These are phyloP conservation scores for Orius insidiosus DNA, from an alignment of 1,140 invertebrate genomes.

Conservation along the genomic window DNA sequence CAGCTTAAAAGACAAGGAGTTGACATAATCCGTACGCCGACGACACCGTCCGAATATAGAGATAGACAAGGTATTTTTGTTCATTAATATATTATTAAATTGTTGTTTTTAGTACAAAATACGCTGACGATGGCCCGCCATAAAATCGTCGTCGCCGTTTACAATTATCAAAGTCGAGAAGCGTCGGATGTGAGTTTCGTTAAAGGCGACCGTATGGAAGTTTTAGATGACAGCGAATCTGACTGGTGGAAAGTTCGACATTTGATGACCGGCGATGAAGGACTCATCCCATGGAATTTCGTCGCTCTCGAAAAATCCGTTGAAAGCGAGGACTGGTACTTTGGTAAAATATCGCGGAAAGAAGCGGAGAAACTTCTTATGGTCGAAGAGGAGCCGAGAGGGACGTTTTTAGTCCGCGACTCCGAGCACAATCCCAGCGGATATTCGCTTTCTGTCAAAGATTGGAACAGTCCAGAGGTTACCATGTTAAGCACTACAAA, in stretches of 20 bases:
- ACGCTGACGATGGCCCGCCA: constrained; percentile 2
- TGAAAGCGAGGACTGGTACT: constrained; percentile 97
- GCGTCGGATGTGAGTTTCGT: constrained; percentile 80
- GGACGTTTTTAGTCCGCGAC: constrained; percentile 87
- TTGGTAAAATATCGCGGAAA: constrained; percentile 87
- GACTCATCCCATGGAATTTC: constrained; percentile 85
- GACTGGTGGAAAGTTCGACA: constrained; percentile 93
- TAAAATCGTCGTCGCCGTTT: constrained; percentile 73
- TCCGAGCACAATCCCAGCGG: constrained; percentile 86
- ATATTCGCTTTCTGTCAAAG: constrained; percentile 87
- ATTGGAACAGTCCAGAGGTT: constrained; percentile 84
- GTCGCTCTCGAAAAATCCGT: constrained; percentile 83
- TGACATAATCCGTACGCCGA: constrained; percentile 50
- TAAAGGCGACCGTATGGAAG: constrained; percentile 80
- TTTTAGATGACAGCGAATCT: constrained; percentile 69
- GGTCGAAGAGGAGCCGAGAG: constrained; percentile 78
- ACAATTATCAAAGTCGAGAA: constrained; percentile 77
- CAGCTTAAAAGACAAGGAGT: constrained; percentile 35
- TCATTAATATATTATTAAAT: constrained; percentile 19
- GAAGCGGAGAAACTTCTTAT: constrained; percentile 90
- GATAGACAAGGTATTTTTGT: constrained; percentile 21
- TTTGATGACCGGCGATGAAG: constrained; percentile 61
- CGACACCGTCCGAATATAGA: constrained; percentile 26
- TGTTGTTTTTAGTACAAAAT: constrained; percentile 21
- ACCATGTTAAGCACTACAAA: constrained; percentile 96